These are phyloP conservation scores for Delphinus delphis DNA, from an alignment of 2,113 vertebrate species.

Conservation along the genomic window DNA sequence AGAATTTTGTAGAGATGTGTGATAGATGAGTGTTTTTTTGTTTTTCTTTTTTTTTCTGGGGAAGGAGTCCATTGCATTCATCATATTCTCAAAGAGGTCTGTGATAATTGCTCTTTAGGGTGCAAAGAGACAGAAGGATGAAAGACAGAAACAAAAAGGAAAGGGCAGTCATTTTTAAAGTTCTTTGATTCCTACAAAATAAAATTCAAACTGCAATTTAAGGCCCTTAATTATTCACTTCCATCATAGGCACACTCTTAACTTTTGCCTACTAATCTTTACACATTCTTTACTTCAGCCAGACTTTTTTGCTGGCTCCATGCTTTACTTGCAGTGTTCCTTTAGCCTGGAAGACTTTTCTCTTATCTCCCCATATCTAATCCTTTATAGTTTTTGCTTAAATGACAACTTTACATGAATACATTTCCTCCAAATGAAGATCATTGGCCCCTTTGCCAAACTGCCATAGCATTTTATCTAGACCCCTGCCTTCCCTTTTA, in stretches of 20 bases:
- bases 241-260: background rate
- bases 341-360: background rate
- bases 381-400: background rate
- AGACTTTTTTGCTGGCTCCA: background rate
- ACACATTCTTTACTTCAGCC: background rate
- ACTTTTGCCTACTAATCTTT: conserved; percentile 7
- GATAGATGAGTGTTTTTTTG: background rate
- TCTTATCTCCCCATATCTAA: background rate
- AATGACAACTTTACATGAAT: conserved; percentile 2
- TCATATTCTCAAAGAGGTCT: conserved; percentile 13
- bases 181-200: background rate
- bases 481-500: background rate
- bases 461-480: conserved; percentile 22
- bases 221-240: background rate
- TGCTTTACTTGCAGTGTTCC: background rate
- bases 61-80: background rate
- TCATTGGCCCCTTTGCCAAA: background rate
- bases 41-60: background rate
- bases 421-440: background rate
- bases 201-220: background rate
- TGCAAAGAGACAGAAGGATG: background rate
- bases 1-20: background rate
- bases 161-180: background rate
- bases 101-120: background rate
- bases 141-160: background rate